Base-by-base conservation (phyloP, 92 coral and sea anemone genomes). In the Ricordea florida region DNA sequence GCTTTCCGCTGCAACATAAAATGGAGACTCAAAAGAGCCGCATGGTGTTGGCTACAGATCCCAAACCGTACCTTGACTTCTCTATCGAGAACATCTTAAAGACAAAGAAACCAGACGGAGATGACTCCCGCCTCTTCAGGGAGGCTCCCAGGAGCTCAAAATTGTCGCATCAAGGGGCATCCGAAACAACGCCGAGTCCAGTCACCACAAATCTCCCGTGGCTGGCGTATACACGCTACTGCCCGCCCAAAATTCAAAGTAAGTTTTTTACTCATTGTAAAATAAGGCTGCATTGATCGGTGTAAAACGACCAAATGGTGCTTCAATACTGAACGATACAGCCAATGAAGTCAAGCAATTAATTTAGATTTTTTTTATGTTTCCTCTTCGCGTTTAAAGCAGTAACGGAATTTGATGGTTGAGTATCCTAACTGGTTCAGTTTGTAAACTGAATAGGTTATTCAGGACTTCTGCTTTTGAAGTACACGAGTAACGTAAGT, bases 171-270 rank as follows among this genome's bases (percentile, higher is more conserved):
- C 38, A 21, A 2, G 13, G 29, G 59, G 38, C 33, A 72, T 15
- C 23, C 14, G 20, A 36, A 35, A 16, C 25, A 4, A 36, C 21
- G 0, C 33, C 42, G 45, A 47, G 29, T 14, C 18, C 58, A 15
- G 10, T 45, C 13, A 20, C 23, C 34, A 73, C 17, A 10, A 24
- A 15, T 13, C 69, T 91, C 26, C 97, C 97, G 0, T 96, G 99
- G 99, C 57, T 96, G 20, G 90, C 90, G 3, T 96, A 84, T 48
- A 92, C 99, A 3, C 85, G 99, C 6, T 96, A 96, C 40, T 89
- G 86, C 37, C 99, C 99, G 5, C 99, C 99, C 10, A 96, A 92
- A 78, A 83, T 92, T 33, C 99, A 97, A 61, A 85, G 99, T 96
- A 92, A 96, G 99, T 38, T 5, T 26, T 37, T 37, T 37, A 37